A percentile compares a stretch with the other conserved stretches of the same genome.
Conservation (phyloP, 2,888 invertebrate species). For the Spodoptera exigua region DNA sequence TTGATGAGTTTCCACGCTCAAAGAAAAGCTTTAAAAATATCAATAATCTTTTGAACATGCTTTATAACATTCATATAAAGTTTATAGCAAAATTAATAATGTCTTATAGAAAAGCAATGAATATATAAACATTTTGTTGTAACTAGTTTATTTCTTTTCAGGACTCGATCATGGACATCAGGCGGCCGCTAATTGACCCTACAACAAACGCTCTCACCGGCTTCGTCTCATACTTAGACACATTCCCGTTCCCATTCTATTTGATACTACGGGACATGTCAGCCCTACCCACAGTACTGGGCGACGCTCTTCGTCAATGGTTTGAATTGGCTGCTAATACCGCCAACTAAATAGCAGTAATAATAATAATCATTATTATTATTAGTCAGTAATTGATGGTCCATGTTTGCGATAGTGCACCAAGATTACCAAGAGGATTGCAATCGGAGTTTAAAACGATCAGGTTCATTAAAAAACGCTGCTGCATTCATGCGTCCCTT, state of each 20-base stretch:
- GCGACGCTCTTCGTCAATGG: slow-evolving; percentile 99
- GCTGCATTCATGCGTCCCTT: too few relatives aligned
- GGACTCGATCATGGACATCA: slow-evolving; percentile 97
- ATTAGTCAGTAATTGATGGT: too few relatives aligned
- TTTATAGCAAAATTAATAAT: too few relatives aligned
- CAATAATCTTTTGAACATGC: too few relatives aligned
- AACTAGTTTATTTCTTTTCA: slow-evolving; percentile 74
- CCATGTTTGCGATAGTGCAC: too few relatives aligned
- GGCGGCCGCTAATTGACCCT: slow-evolving; percentile 95
- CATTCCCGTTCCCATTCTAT: slow-evolving; percentile 99
- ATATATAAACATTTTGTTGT: neutral
- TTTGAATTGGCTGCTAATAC: slow-evolving; percentile 97
- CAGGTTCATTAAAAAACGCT: slow-evolving; percentile 1
- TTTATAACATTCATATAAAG: too few relatives aligned
- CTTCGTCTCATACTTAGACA: slow-evolving; percentile 96
- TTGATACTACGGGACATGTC: slow-evolving; percentile 97
- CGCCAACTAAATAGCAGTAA: slow-evolving; percentile 56
- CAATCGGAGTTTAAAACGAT: too few relatives aligned
- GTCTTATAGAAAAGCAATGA: too few relatives aligned
- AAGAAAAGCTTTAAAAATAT: too few relatives aligned
- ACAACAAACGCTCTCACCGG: slow-evolving; percentile 87
- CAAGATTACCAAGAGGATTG: too few relatives aligned
- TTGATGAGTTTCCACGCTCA: too few relatives aligned
- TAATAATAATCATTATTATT: too few relatives aligned
- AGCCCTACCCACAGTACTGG: slow-evolving; percentile 96